These are phyloP conservation scores for Sebastes minor DNA, from an alignment of 2,797 vertebrate genomes.

Conservation along the genomic window DNA sequence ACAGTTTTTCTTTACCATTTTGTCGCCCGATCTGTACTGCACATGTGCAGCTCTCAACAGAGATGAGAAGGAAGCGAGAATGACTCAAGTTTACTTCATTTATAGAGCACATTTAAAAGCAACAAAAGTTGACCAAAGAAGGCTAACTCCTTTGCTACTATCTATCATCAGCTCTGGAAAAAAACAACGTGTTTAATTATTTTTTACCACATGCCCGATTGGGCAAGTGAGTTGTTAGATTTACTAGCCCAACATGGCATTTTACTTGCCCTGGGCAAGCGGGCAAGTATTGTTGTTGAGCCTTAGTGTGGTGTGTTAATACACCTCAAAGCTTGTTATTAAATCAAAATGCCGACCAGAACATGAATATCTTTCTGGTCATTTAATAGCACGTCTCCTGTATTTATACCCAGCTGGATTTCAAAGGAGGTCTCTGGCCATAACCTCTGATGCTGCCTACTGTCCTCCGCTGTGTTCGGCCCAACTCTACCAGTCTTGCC, in stretches of 20 bases:
- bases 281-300: neutral
- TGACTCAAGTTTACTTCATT: neutral
- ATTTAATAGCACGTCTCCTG: neutral
- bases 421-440: slow-evolving; percentile 19
- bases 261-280: neutral
- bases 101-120: neutral
- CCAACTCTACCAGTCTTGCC: slow-evolving; percentile 35
- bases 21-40: neutral
- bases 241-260: neutral
- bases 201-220: neutral
- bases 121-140: neutral
- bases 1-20: neutral
- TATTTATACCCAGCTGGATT: neutral
- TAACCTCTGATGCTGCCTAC: slow-evolving; percentile 74
- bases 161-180: too few species aligned
- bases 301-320: neutral
- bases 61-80: neutral
- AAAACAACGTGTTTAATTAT: neutral
- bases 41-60: neutral
- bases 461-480: slow-evolving; percentile 49
- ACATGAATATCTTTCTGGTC: neutral
- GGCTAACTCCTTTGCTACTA: neutral
- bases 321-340: neutral
- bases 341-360: neutral
- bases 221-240: neutral